Evolutionary conservation across 2,888 invertebrate species (phyloP), one percentile per base, ranked within the genome.

Genomic region (Microctonus aethiopoides): DNA sequence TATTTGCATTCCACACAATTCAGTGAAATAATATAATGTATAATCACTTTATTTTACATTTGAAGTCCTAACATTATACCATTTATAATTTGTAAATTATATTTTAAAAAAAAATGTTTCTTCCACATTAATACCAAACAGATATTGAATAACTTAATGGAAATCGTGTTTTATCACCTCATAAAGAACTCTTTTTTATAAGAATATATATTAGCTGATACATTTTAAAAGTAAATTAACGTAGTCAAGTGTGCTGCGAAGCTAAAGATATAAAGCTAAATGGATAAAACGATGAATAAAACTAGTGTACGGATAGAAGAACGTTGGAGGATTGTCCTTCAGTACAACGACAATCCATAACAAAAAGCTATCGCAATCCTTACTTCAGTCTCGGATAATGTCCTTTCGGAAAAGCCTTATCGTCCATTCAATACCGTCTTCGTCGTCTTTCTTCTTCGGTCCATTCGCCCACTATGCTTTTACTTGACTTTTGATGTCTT

Each of bases 401-500:
- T 67, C 46, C 54, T 64, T 59, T 29, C 16, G 29, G 29, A 56
- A 54, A 46, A 26, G 34, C n/a, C 60, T 41, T 59, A 61, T 65
- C 46, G 70, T 57, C 61, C 57, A 24, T 52, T 62, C 63, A 63
- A 63, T 63, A 59, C 57, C 67, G 20, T 56, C 26, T 41, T 67
- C 62, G 41, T 16, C 20, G 11, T 16, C 32, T 56, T 57, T 67
- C 70, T 39, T 52, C 51, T 63, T 63, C 54, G 16, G 39, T 51
- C 63, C 39, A 20, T 76, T 67, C 75, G 73, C 74, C 71, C 75
- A 73, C 75, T 73, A 71, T 72, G 72, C 26, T 67, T 72, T 75
- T 76, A 72, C 72, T 72, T 70, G 69, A 73, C 75, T 76, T 75
- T 74, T 76, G 73, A 75, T 75, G 76, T 76, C 76, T 76, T 75